Base-by-base conservation (phyloP, 2,113 vertebrate genomes). In the Apeltes quadracus region DNA sequence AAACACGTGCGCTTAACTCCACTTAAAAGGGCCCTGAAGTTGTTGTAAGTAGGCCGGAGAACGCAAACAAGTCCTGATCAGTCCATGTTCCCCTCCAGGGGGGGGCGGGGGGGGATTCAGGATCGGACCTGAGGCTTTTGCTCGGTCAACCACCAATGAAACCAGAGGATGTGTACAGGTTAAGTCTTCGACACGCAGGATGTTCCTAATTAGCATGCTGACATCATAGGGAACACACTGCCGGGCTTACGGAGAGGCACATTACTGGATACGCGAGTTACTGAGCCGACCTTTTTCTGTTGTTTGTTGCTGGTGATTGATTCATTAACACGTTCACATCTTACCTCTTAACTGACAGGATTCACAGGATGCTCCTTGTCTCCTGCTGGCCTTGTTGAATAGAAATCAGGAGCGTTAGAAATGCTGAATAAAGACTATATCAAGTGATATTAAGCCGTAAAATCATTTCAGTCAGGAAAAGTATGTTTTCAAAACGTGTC, bases 21-120 rank as follows among this genome's bases (percentile, higher is more conserved):
- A 5, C 67, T 82, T 81, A n/a, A 76, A 83, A 91, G 85, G 79
- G 66, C 72, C 46, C 36, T 61, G 55, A 83, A 89, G 78, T 85
- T 78, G 71, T 83, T 69, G 65, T 83, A 91, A 91, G 88, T 91
- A 90, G 90, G 89, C 81, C 90, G 89, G 86, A 84, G 81, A 88
- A 63, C 6, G 66, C 90, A 90, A 92, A 90, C 88, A 91, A 86
- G 88, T 87, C 79, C 78, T 66, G 86, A 92, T 88, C 84, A 68
- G 78, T 87, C 83, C 84, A 84, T n/a, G 85, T 88, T 88, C 61
- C 66, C 53, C 70, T 84, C 77, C 84, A 87, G 63, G 79, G 69
- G 79, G 81, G 79, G 72, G 75, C 77, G 72, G 79, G 82, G 79
- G 72, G 75, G 88, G n/a, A n/a, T n/a, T n/a, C n/a, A n/a, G n/a